Base-by-base conservation (phyloP, 2,113 vertebrate genomes). In the Stigmatopora nigra region DNA sequence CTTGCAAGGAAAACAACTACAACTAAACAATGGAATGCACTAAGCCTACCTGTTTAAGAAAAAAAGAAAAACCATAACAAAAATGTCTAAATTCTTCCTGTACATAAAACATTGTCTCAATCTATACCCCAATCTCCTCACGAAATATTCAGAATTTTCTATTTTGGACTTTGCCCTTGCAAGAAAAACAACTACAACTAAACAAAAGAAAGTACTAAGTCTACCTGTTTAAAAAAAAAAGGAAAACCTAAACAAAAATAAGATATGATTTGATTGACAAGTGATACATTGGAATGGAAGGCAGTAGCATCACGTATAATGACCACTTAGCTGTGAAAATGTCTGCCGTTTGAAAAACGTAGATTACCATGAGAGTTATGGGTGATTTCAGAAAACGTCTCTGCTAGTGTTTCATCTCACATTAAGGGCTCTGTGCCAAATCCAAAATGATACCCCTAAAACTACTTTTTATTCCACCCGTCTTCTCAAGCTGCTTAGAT, bases 371-470 rank as follows among this genome's bases (percentile, higher is more conserved):
- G 22, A 74, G 22, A 74, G 61, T 79, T 81, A 60, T 6, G 68
- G 68, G 70, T 76, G 65, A 71, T 77, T 71, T 76, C 62, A 64
- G 72, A 74, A 78, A 72, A 74, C 38, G 55, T 71, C 63, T 82
- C 62, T 69, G 51, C 35, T 55, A 65, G 58, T 64, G 73, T 74
- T 82, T 83, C 58, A 82, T 84, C 71, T 66, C 12, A 71, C 69
- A 83, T 78, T 76, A 84, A 84, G 79, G 62, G 20, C 64, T 66
- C 73, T 72, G 48, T 5, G 59, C 68, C 67, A 68, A 73, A 84
- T 77, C 75, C 72, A 66, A 73, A 81, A 70, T 3, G 56, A 65
- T 65, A 69, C 61, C 69, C 64, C 61, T n/a, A 69, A 81, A 77
- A 46, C 49, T 25, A 67, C 52, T 73, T 70, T 77, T 77, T 64